A percentile compares a stretch with the other conserved stretches of the same genome.
Conservation (phyloP, 2,113 vertebrate species). For the Calyptommatus sinebrachiatus region DNA sequence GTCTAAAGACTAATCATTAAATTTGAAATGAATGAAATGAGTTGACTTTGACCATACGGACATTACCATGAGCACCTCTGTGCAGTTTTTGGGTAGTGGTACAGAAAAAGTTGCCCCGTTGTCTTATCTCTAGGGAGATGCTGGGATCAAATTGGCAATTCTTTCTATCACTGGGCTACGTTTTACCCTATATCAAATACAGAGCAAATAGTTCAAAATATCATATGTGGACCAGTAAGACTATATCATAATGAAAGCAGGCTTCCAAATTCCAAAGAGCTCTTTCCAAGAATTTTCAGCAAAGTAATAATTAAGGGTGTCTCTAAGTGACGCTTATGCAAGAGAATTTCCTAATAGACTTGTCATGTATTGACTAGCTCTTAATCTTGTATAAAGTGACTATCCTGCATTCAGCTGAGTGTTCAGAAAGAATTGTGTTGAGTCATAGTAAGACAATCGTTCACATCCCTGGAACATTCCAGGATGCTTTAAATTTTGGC, state of each 20-base stretch:
- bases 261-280: background rate
- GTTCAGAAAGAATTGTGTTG: background rate
- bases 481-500: background rate
- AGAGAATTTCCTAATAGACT: background rate
- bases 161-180: background rate
- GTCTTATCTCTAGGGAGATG: too few species aligned
- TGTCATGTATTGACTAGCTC: background rate
- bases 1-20: too few species aligned
- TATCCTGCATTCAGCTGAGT: background rate
- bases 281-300: background rate
- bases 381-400: background rate
- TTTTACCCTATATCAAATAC: background rate
- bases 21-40: too few species aligned
- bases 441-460: background rate
- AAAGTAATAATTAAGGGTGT: background rate
- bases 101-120: too few species aligned
- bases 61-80: too few species aligned
- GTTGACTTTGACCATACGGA: too few species aligned
- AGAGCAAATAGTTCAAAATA: too few species aligned
- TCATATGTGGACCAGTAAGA: background rate
- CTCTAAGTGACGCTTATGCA: background rate
- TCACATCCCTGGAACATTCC: background rate
- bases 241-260: background rate
- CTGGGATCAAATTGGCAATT: background rate
- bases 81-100: too few species aligned